Conservation (phyloP, 2,797 vertebrate species). For the Characodon lateralis region DNA sequence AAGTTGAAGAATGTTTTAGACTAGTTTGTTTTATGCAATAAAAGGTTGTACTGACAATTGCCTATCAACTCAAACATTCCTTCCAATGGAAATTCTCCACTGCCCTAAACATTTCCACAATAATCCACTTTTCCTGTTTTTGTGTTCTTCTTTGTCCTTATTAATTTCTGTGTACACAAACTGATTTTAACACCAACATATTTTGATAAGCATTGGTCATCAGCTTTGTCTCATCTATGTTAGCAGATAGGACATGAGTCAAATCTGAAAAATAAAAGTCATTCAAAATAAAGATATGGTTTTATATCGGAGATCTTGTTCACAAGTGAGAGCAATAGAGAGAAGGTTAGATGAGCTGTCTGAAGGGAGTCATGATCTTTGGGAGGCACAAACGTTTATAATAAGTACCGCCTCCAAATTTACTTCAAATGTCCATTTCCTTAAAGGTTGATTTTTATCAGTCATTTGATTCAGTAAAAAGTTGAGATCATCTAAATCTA, state of each 20-base stretch:
- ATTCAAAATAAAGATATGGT: neutral
- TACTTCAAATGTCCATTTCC: neutral
- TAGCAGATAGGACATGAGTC: conserved; percentile 1
- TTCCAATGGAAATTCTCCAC: neutral
- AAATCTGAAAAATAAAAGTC: neutral
- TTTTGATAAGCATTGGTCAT: neutral
- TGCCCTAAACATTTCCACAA: neutral
- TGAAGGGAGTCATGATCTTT: neutral
- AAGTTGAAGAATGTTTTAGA: neutral
- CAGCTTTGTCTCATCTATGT: neutral
- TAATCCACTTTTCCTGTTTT: neutral
- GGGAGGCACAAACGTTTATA: neutral
- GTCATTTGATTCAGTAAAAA: neutral
- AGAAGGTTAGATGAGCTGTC: neutral
- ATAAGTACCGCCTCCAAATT: neutral
- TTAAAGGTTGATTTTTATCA: neutral
- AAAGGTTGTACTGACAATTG: neutral
- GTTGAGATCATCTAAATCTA: neutral
- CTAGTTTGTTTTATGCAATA: neutral
- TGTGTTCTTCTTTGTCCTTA: neutral
- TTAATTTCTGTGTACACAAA: neutral
- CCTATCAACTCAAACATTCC: neutral
- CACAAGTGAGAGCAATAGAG: neutral
- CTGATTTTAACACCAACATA: neutral
- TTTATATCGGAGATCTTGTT: neutral